Evolutionary conservation across 92 coral and sea anemone genomes (phyloP), one percentile per base, ranked within the genome.

Genomic region (Meandrina meandrites): DNA sequence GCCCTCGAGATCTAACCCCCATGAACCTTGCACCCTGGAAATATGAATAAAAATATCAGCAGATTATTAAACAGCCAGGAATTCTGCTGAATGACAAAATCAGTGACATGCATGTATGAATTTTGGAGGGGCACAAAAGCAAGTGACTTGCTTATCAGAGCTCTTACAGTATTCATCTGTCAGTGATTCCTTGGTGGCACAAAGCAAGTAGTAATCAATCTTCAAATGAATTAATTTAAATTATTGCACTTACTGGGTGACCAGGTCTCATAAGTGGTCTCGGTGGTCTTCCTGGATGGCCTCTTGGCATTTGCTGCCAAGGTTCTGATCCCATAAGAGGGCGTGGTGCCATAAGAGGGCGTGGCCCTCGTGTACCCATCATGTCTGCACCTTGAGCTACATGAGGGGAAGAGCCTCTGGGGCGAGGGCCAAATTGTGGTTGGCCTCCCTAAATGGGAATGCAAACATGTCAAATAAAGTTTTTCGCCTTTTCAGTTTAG

Each of bases 311-410:
- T 37, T 81, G 79, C n/a, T 78, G 87, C 68, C 81, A 76, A 37
- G 81, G 84, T 53, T 85, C 89, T 31, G 72, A 40, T 32, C 83
- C 88, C 90, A 90, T 90, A 10, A 90, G 81, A 21, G 93, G 90
- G 18, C 93, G 85, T 8, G 93, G 81, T 1, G 88, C 88, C 94
- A 93, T 90, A 24, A 92, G 90, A 6, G 94, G 94, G 47, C 89
- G 90, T 40, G 92, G 94, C 37, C 85, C 89, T 19, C 83, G 76
- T 3, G 78, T 71, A 35, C 86, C 87, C 51, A 82, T 86, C 67
- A 54, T 15, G 8, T 84, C 87, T n/a, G 62, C 56, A 18, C 80
- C 87, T 75, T 84, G 87, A 72, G 80, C 56, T 75, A 34, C 87
- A 74, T 54, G 51, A 74, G 87, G 71, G 17, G 73, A 27, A 56